These are phyloP conservation scores for Chymomyza costata DNA, from an alignment of 1,140 invertebrate species.

Conservation along the genomic window DNA sequence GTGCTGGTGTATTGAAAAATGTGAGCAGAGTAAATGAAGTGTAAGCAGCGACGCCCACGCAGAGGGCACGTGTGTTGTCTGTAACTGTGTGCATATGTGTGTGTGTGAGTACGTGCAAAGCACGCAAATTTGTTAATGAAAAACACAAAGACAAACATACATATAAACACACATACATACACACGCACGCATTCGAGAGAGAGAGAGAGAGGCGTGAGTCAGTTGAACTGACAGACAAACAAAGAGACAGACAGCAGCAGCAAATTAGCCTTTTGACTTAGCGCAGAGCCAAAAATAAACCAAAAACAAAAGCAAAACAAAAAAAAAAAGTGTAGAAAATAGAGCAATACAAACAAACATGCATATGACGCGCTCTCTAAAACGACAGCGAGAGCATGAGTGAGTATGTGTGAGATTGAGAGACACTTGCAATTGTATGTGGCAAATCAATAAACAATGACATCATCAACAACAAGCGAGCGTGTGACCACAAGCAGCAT, in stretches of 20 bases:
- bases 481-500: constrained; percentile 47
- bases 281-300: constrained; percentile 49
- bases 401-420: background rate
- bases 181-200: too few relatives aligned
- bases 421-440: constrained; percentile 30
- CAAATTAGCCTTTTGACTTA: constrained; percentile 37
- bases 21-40: constrained; percentile 43
- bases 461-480: constrained; percentile 50
- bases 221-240: constrained; percentile 20
- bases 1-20: background rate
- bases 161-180: constrained; percentile 10
- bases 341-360: constrained; percentile 6
- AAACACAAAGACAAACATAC: constrained; percentile 7
- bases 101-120: constrained; percentile 6
- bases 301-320: too few relatives aligned
- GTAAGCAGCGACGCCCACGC: constrained; percentile 43
- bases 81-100: constrained; percentile 6
- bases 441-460: constrained; percentile 65
- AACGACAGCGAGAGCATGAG: too few relatives aligned
- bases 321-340: constrained; percentile 33
- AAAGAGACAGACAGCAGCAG: too few relatives aligned
- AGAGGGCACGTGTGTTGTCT: background rate
- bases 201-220: too few relatives aligned
- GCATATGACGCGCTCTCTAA: too few relatives aligned
- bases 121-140: constrained; percentile 52